Evolutionary conservation across 2,113 vertebrate species (phyloP).

Genomic region (Leucosticte australis): DNA sequence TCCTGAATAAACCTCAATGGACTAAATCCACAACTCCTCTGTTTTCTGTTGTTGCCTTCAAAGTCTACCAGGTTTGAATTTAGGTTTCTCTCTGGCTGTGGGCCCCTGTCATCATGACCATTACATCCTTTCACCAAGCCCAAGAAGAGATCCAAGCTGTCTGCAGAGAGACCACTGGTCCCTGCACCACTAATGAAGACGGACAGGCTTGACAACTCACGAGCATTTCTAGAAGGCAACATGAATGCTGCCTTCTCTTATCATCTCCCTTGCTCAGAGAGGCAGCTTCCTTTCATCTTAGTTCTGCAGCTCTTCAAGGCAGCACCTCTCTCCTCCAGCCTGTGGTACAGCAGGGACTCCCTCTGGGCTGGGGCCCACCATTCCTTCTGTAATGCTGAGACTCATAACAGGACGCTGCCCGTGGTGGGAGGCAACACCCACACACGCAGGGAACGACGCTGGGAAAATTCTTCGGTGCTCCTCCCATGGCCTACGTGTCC

Average conservation of each 20-base stretch:
- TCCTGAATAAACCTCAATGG: neutral
- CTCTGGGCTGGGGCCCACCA: neutral
- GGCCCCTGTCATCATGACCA: neutral
- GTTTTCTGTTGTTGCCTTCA: neutral
- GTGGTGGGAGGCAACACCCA: conserved; percentile 4
- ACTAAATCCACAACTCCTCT: neutral
- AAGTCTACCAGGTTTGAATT: neutral
- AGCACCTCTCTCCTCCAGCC: neutral
- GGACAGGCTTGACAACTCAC: neutral
- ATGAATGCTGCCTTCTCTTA: neutral
- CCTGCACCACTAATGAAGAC: neutral
- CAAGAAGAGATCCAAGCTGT: neutral
- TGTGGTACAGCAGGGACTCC: neutral
- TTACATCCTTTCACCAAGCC: neutral
- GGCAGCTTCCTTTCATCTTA: neutral
- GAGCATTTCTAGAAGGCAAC: neutral
- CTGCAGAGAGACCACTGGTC: neutral
- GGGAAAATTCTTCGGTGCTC: conserved; percentile 30
- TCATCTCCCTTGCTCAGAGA: neutral
- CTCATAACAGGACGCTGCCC: neutral
- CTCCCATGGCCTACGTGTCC: conserved; percentile 9
- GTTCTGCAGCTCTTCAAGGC: neutral
- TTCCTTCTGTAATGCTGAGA: accelerated
- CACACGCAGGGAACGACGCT: neutral
- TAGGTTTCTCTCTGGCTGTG: neutral